phyloP scores from a whole-genome alignment of 2,113 vertebrate genomes.

The Istiophorus platypterus region DNA sequence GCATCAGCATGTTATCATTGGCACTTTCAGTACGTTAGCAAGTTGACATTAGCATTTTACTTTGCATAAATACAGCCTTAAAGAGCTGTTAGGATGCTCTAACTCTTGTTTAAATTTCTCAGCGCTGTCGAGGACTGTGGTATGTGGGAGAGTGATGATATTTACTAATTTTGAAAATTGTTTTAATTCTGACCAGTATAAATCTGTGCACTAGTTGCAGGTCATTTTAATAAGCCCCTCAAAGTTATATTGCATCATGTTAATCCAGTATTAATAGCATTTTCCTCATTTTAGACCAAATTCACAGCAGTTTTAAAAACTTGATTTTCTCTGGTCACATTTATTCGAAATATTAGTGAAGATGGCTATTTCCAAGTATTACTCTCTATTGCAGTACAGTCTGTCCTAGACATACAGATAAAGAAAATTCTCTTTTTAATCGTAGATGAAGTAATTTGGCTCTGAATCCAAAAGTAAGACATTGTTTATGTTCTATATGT shows the following conservation, averaged over 20 bases:
- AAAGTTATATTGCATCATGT: neutral
- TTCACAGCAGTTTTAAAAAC: neutral
- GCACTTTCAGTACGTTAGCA: no score
- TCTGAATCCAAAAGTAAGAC: neutral
- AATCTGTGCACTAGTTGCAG: neutral
- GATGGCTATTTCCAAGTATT: constrained; percentile 4
- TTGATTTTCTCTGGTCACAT: neutral
- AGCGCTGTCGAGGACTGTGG: neutral
- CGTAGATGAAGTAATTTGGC: constrained; percentile 4
- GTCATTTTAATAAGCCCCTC: constrained; percentile 2
- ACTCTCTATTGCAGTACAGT: constrained; percentile 20
- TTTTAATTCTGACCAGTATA: neutral
- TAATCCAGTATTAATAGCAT: constrained; percentile 15
- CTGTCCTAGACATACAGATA: neutral
- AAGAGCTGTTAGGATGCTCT: no score
- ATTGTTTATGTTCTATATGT: neutral
- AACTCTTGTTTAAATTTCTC: neutral
- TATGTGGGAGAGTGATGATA: neutral
- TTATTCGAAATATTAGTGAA: constrained; percentile 4
- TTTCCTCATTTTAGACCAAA: neutral
- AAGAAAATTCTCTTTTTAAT: constrained; percentile 10
- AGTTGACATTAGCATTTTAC: no score
- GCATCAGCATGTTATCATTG: no score
- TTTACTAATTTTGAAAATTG: neutral
- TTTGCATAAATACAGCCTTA: no score